Evolutionary conservation across 2,888 invertebrate species (phyloP).

Genomic region (Tachina fera): DNA sequence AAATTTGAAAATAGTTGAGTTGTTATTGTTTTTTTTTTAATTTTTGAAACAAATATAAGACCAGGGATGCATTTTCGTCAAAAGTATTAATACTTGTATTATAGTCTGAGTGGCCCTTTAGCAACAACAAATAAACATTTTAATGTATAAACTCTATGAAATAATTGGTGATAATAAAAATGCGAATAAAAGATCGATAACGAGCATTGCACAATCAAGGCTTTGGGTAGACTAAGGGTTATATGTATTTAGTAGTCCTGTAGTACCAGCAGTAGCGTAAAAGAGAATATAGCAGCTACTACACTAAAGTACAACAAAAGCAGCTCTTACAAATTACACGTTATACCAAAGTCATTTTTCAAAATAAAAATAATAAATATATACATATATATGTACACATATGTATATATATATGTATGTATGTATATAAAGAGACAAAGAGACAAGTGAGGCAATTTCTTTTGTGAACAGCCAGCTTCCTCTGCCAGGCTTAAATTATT

Average conservation of each 20-base stretch:
- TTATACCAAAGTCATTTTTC: conserved; percentile 6
- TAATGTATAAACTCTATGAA: too few species aligned
- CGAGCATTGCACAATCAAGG: too few species aligned
- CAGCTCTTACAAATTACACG: conserved; percentile 7
- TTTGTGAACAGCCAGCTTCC: conserved; percentile 47
- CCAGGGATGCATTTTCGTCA: too few species aligned
- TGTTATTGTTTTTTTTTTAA: too few species aligned
- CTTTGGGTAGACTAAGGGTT: too few species aligned
- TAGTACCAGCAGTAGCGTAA: not conserved
- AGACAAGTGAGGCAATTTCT: conserved; percentile 72
- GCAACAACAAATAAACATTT: too few species aligned
- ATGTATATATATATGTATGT: not conserved
- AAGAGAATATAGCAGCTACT: not conserved
- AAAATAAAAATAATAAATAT: not conserved
- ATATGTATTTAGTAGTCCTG: too few species aligned
- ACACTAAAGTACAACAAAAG: conserved; percentile 1
- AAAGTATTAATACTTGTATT: too few species aligned
- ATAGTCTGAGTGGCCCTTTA: too few species aligned
- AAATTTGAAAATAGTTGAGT: not conserved
- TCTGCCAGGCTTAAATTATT: conserved; percentile 22
- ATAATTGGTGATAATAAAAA: too few species aligned
- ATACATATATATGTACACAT: not conserved
- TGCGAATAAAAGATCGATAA: too few species aligned
- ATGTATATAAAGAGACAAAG: conserved; percentile 1
- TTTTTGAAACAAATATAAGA: too few species aligned